These are phyloP conservation scores for Ctena decussata DNA, from an alignment of 2,888 invertebrate genomes.

Conservation along the genomic window DNA sequence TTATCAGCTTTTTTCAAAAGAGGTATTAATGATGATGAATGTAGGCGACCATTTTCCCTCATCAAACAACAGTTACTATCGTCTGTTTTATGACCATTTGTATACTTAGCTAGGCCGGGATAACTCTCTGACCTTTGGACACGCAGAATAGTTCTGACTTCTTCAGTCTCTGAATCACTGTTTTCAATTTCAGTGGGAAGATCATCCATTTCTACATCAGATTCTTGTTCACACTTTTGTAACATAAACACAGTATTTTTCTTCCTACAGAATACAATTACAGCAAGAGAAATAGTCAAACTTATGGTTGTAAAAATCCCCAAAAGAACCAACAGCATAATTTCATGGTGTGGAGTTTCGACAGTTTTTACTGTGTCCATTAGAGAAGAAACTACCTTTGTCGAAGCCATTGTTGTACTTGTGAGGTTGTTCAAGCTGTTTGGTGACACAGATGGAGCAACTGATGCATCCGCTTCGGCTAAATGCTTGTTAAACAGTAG, in stretches of 20 bases:
- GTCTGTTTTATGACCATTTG: background rate
- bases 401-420: background rate
- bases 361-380: background rate
- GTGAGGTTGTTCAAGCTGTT: background rate
- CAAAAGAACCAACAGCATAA: constrained; percentile 57
- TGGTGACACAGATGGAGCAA: background rate
- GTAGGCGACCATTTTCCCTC: background rate
- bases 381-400: background rate
- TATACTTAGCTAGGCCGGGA: background rate
- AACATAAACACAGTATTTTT: constrained; percentile 84
- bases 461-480: background rate
- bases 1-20: background rate
- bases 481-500: background rate
- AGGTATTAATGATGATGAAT: background rate
- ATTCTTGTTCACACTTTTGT: constrained; percentile 80
- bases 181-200: constrained; percentile 77
- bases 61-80: background rate
- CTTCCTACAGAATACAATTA: constrained; percentile 84
- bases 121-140: background rate
- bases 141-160: background rate
- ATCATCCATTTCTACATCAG: constrained; percentile 82
- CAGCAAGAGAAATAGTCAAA: constrained; percentile 77
- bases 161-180: constrained; percentile 59
- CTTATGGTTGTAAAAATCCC: constrained; percentile 83
- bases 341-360: constrained; percentile 23